A percentile compares a stretch with the other conserved stretches of the same genome.
phyloP scores from a whole-genome alignment of 2,888 invertebrate genomes.

The Rhingia campestris region DNA sequence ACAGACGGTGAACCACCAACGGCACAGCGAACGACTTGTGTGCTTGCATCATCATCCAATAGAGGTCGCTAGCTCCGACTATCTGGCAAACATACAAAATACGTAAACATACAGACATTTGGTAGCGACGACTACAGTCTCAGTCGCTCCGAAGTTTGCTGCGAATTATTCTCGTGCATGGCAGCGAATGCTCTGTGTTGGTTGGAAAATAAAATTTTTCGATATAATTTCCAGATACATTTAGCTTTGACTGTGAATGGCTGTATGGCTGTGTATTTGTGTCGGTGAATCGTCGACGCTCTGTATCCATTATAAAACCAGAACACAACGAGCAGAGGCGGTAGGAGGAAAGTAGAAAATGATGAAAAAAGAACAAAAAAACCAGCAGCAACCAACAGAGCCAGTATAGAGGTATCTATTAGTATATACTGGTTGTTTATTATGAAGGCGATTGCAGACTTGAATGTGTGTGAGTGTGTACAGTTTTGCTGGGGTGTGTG shows the following conservation, averaged over 20 bases:
- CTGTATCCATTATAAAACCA: conserved; percentile 65
- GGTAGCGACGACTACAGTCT: conserved; percentile 59
- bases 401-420: conserved; percentile 27
- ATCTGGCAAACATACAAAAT: conserved; percentile 58
- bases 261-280: conserved; percentile 28
- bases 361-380: conserved; percentile 51
- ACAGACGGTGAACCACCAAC: conserved; percentile 59
- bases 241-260: not conserved
- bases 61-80: conserved; percentile 56
- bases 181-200: conserved; percentile 63
- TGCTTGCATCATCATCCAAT: conserved; percentile 55
- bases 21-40: conserved; percentile 8
- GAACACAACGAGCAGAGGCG: conserved; percentile 29
- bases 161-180: conserved; percentile 65
- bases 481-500: conserved; percentile 34
- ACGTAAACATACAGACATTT: conserved; percentile 39
- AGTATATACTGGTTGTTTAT: conserved; percentile 67
- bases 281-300: conserved; percentile 36
- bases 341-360: conserved; percentile 48
- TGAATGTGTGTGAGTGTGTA: conserved; percentile 34
- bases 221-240: conserved; percentile 52
- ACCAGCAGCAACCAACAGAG: conserved; percentile 60
- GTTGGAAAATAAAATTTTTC: conserved; percentile 63
- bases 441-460: conserved; percentile 66
- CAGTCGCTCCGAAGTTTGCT: conserved; percentile 45